Base-by-base conservation (phyloP, 1,140 invertebrate genomes). In the Pemphigus obesinymphae region DNA sequence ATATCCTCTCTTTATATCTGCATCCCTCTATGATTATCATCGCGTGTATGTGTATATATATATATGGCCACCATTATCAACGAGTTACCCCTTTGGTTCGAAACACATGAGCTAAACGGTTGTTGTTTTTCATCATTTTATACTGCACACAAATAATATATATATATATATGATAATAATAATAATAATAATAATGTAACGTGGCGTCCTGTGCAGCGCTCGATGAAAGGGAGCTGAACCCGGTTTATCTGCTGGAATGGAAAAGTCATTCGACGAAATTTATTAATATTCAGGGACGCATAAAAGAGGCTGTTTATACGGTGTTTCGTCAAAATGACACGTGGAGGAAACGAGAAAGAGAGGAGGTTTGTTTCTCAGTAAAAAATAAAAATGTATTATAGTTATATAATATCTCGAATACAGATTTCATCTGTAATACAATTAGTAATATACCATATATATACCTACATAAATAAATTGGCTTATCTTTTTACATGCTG, bases 161-260 rank as follows among this genome's bases (percentile, higher is more conserved):
- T 26, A n/a, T n/a, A n/a, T n/a, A n/a, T n/a, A n/a, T 4, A 61
- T 48, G 10, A 45, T 20, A 26, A 72, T 48, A 45, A 68, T 40
- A 68, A 53, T 34, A 37, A 80, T 80, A 73, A 48, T 73, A 63
- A 61, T 80, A 80, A 80, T 63, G 53, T 26, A 53, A 61, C 43
- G n/a, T 58, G 61, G 26, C 43, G 70, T 31, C 70, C 45, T 50
- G 7, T 50, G n/a, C 23, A 26, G 7, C 31, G n/a, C 23, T 26
- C 43, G 20, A 50, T 73, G 76, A 80, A 80, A 80, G 37, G 76
- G 76, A 80, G 6, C 10, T 17, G 40, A 15, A 80, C 37, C 48
- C 48, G 31, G 76, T 80, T 80, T 80, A 78, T 80, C 76, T 80
- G 76, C 76, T 80, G 76, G 53, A 80, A 80, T 63, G 76, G 53